These are phyloP conservation scores for Hemiscyllium ocellatum DNA, from an alignment of 2,113 vertebrate genomes.

Conservation along the genomic window DNA sequence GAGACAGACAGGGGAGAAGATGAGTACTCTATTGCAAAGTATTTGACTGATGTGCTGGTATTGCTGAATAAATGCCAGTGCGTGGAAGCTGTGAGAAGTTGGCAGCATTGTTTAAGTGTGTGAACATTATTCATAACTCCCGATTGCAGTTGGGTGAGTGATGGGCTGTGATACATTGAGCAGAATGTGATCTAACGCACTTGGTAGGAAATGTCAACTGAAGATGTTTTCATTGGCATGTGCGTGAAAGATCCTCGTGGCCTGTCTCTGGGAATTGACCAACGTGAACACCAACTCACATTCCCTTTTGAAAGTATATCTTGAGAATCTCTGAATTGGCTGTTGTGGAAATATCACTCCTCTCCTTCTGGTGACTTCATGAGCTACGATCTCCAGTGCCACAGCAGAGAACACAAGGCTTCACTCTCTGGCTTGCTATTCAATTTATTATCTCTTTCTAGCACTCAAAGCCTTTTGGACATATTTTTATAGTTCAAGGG, in stretches of 20 bases:
- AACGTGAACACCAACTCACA: background rate
- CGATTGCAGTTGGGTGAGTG: background rate
- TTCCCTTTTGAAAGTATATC: background rate
- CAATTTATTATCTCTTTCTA: background rate
- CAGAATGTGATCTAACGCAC: background rate
- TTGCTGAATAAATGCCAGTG: background rate
- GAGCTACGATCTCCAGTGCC: background rate
- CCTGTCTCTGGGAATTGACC: background rate
- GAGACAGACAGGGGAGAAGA: background rate
- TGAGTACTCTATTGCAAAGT: background rate
- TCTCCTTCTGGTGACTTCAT: background rate
- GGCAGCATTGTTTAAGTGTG: background rate
- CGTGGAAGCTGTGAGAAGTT: background rate
- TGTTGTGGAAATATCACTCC: too few species aligned
- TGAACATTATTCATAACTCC: background rate
- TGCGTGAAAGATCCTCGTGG: background rate
- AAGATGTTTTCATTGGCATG: background rate
- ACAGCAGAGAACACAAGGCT: too few species aligned
- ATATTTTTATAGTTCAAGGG: too few species aligned
- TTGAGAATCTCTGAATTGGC: background rate
- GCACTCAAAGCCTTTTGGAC: too few species aligned
- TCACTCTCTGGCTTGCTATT: background rate
- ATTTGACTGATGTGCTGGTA: background rate
- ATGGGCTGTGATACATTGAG: background rate
- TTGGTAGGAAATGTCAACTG: background rate